Conservation (phyloP, 2,797 vertebrate genomes). For the Diplodus puntazzo region DNA sequence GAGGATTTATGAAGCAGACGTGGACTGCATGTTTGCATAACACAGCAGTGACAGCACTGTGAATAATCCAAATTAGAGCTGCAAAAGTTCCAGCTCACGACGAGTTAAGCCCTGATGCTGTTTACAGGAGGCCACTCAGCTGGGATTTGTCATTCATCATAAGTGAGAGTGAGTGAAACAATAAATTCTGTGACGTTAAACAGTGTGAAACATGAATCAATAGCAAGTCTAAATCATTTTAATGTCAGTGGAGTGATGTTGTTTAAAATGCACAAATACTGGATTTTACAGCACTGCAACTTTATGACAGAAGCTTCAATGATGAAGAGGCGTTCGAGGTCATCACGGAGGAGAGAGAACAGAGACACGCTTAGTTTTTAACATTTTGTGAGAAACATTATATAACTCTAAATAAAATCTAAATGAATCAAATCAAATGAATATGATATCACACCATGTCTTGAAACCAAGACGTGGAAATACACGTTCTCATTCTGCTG, state of each 20-base stretch:
- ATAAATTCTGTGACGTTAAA: constrained; percentile 38
- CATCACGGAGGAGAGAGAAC: not conserved
- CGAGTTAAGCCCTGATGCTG: constrained; percentile 47
- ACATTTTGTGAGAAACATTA: not conserved
- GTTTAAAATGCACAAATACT: constrained; percentile 36
- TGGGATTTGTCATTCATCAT: constrained; percentile 35
- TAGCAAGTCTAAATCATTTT: constrained; percentile 42
- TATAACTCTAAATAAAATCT: too few species aligned
- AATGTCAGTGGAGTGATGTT: not conserved
- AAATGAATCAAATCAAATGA: not conserved
- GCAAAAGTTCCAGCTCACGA: constrained; percentile 44
- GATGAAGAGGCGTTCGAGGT: constrained; percentile 1
- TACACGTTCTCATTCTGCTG: too few species aligned
- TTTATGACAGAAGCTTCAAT: not conserved
- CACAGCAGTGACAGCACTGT: constrained; percentile 64
- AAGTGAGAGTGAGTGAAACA: constrained; percentile 15
- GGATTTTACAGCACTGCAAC: constrained; percentile 6
- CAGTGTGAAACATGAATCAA: constrained; percentile 36
- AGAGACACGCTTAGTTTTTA: not conserved
- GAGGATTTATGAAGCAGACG: constrained; percentile 77
- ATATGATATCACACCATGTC: too few species aligned
- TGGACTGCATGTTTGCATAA: constrained; percentile 77
- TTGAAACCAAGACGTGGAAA: too few species aligned
- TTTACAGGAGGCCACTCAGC: constrained; percentile 53
- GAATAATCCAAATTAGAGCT: constrained; percentile 69